These are phyloP conservation scores for Dinomys branickii DNA, from an alignment of 2,113 vertebrate genomes.

Conservation along the genomic window DNA sequence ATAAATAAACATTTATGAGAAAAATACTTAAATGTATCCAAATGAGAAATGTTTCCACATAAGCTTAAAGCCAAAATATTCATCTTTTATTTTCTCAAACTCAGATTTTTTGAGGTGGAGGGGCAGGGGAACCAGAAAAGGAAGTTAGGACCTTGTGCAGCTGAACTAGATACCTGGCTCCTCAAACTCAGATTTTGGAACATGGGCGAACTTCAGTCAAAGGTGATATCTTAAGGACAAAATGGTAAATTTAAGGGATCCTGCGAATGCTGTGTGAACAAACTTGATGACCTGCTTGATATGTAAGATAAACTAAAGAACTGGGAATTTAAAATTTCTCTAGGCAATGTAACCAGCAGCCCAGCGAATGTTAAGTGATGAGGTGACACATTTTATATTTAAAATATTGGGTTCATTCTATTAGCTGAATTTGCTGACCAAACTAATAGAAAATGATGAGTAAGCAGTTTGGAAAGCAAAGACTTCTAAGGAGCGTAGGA, in stretches of 20 bases:
- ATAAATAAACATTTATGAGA: background rate
- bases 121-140: too few relatives aligned
- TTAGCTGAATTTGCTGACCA: background rate
- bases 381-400: background rate
- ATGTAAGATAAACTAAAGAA: background rate
- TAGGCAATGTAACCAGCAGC: background rate
- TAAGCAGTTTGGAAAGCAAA: background rate
- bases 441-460: background rate
- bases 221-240: background rate
- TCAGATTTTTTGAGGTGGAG: background rate
- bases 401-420: background rate
- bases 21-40: background rate
- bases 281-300: background rate
- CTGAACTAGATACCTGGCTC: too few relatives aligned
- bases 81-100: background rate
- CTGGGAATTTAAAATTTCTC: background rate
- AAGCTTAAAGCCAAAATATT: background rate
- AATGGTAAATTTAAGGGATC: background rate
- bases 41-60: background rate
- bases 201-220: background rate
- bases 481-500: background rate
- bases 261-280: background rate
- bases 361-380: background rate
- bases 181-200: background rate
- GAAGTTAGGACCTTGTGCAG: too few relatives aligned